Evolutionary conservation across 2,113 vertebrate species (phyloP), one percentile per base, ranked within the genome.

Genomic region (Spea multiplicata): DNA sequence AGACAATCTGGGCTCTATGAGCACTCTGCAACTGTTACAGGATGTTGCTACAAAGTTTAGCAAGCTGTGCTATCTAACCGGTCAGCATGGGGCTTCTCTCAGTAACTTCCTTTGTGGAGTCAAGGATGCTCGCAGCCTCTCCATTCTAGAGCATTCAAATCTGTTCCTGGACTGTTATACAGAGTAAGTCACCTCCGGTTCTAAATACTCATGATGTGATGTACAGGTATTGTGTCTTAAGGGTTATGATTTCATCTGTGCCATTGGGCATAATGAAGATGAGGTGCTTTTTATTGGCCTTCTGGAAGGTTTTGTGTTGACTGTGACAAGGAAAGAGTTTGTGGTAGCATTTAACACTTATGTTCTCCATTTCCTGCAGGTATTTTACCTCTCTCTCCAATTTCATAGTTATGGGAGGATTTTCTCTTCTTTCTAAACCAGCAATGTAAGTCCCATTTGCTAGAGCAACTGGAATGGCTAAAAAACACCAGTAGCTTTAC

Each of bases 351-450:
- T 48, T 66, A 3, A 50, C 17, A 12, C 4, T 73, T 83, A 13
- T 78, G 87, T 50, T 52, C n/a, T 49, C 14, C 84, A 16, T 74
- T 74, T 88, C 44, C 64, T 86, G 8, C 81, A 99, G 97, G 86
- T 99, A 96, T 87, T 95, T 93, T 77, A 88, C 86, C 82, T 88
- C 91, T 59, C 48, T 97, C 81, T 93, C 94, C 44, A 93, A 97
- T 87, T 95, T 98, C 83, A 87, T 95, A 0, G 97, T 97, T 73
- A 97, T 98, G 94, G 96, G 97, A 83, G 97, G 97, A 82, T 96
- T 97, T 87, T 90, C 89, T 62, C 87, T 92, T 44, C 91, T 99
- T 74, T 92, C 92, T 75, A 99, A 98, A 82, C 94, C 96, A 66
- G 95, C 94, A 66, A 86, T 94, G 97, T 99, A 93, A 97, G 96